These are phyloP conservation scores for Rhadina sibilatrix DNA, from an alignment of 2,113 vertebrate species.

Conservation along the genomic window DNA sequence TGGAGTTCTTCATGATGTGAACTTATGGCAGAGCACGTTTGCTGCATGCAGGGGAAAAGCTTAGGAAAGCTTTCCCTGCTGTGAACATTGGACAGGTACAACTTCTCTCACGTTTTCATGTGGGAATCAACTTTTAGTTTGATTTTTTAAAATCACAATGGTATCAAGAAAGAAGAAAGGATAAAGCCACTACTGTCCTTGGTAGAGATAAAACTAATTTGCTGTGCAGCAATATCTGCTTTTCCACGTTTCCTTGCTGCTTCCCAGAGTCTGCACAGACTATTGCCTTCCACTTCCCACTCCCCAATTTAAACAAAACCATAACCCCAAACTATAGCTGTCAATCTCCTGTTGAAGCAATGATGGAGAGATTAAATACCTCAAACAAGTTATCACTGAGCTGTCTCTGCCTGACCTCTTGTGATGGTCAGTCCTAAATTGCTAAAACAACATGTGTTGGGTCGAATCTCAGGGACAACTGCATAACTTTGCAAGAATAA, in stretches of 20 bases:
- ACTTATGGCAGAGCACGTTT: not conserved
- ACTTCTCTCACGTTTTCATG: accelerated
- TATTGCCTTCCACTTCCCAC: not conserved
- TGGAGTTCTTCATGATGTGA: not conserved
- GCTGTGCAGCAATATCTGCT: not conserved
- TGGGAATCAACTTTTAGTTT: not conserved
- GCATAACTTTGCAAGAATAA: not conserved
- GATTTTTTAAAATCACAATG: not conserved
- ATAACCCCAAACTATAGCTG: not conserved
- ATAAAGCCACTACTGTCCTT: not conserved
- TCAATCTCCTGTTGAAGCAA: not conserved
- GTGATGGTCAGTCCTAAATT: not conserved
- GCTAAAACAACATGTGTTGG: not conserved
- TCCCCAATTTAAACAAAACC: not conserved
- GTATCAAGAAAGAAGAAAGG: not conserved
- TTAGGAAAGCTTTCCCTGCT: not conserved
- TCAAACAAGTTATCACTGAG: not conserved
- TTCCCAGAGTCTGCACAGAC: not conserved
- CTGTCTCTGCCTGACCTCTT: not conserved
- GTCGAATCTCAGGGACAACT: not conserved
- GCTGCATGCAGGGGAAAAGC: not conserved
- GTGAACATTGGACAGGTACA: not conserved
- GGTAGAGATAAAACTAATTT: not conserved
- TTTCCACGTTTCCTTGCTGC: not conserved
- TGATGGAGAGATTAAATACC: not conserved